Conservation (phyloP, 1,140 invertebrate genomes). For the Tyrophagus putrescentiae region DNA sequence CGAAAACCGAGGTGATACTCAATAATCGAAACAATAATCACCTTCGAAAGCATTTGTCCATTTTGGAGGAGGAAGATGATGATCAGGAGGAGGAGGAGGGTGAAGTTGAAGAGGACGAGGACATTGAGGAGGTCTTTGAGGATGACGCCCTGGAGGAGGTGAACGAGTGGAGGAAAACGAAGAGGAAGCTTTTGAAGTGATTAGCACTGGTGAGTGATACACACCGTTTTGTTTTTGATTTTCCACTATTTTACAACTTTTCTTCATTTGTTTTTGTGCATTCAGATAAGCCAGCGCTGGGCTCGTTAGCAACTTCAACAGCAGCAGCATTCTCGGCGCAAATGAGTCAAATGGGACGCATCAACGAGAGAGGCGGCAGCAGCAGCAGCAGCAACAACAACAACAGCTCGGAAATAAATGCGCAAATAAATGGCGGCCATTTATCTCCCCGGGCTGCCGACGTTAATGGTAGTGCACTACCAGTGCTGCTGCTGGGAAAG, state of each 20-base stretch:
- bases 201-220: not conserved
- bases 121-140: not conserved
- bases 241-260: not conserved
- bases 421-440: too few species aligned
- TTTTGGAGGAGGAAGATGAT: too few species aligned
- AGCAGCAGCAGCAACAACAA: not conserved
- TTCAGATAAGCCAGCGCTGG: not conserved
- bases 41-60: not conserved
- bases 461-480: too few species aligned
- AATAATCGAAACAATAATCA: not conserved
- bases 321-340: not conserved
- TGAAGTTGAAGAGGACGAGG: too few species aligned
- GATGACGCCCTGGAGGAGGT: not conserved
- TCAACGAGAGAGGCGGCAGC: not conserved
- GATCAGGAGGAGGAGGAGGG: not conserved
- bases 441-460: too few species aligned
- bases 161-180: not conserved
- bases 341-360: constrained; percentile 13
- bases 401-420: not conserved
- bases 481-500: too few species aligned
- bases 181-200: not conserved
- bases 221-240: not conserved
- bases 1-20: not conserved
- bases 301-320: not conserved
- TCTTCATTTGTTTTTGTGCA: not conserved